Evolutionary conservation across 2,888 invertebrate species (phyloP).

Genomic region (Hydropsyche betteni): DNA sequence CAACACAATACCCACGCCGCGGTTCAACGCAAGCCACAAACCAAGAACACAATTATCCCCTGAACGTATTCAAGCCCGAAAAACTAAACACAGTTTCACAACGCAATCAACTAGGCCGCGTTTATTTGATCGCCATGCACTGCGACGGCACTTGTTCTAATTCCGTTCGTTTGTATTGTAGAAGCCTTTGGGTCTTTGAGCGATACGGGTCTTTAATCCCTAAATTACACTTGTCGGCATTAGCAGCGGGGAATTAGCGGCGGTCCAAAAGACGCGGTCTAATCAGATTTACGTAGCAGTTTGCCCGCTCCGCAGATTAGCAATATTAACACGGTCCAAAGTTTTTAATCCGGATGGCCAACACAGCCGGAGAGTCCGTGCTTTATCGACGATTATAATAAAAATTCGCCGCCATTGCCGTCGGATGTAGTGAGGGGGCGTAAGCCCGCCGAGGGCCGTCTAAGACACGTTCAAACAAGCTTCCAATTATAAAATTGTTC

Average conservation of each 20-base stretch:
- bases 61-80: no score
- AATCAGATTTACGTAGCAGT: slow-evolving; percentile 38
- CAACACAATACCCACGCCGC: no score
- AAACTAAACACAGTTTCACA: no score
- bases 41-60: no score
- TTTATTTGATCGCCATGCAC: no score
- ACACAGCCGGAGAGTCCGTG: slow-evolving; percentile 10
- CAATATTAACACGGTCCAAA: slow-evolving; percentile 29
- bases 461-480: slow-evolving; percentile 26
- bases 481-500: slow-evolving; percentile 37
- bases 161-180: neutral
- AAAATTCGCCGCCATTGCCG: no score
- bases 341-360: slow-evolving; percentile 22
- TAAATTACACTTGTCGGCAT: slow-evolving; percentile 35
- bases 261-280: slow-evolving; percentile 24
- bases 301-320: slow-evolving; percentile 27
- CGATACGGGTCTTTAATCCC: slow-evolving; percentile 30
- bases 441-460: slow-evolving; percentile 3
- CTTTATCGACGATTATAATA: slow-evolving; percentile 13
- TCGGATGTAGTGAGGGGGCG: neutral
- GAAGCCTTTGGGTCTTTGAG: neutral
- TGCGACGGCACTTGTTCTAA: no score
- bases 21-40: no score
- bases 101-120: no score
- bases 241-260: slow-evolving; percentile 22